A percentile compares a stretch with the other conserved stretches of the same genome.
These are phyloP conservation scores for Ibidorhyncha struthersii DNA, from an alignment of 2,113 vertebrate genomes.

Conservation along the genomic window DNA sequence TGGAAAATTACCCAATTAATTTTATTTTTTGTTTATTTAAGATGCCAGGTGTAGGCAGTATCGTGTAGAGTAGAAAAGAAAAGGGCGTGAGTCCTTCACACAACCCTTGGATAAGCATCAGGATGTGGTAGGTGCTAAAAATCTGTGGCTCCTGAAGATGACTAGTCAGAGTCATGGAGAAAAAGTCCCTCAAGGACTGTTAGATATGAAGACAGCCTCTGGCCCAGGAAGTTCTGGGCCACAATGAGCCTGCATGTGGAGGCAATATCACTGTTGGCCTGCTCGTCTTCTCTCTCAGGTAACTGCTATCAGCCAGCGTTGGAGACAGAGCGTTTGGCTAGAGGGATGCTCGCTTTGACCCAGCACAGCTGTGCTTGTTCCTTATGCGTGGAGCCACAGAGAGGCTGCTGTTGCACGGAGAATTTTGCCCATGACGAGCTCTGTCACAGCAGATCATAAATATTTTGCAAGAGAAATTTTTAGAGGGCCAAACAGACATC, in stretches of 20 bases:
- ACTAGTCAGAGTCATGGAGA: neutral
- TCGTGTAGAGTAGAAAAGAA: neutral
- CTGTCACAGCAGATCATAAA: neutral
- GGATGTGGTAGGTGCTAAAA: neutral
- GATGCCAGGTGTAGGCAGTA: neutral
- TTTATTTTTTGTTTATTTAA: neutral
- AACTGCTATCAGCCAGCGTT: neutral
- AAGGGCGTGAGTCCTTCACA: neutral
- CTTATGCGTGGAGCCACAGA: neutral
- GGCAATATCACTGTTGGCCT: neutral
- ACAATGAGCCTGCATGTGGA: neutral
- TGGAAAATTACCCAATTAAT: neutral
- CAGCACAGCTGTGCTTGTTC: neutral
- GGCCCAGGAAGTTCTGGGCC: neutral
- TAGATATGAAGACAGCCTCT: neutral
- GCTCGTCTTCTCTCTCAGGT: neutral
- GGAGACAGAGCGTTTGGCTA: neutral
- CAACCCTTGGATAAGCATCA: neutral
- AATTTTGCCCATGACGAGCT: neutral
- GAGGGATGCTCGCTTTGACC: neutral
- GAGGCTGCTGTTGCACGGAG: neutral
- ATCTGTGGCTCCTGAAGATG: neutral
- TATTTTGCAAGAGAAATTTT: neutral
- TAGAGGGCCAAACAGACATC: neutral
- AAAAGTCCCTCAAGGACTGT: neutral